Evolutionary conservation across 2,113 vertebrate species (phyloP).

Genomic region (Oryzias woworae): DNA sequence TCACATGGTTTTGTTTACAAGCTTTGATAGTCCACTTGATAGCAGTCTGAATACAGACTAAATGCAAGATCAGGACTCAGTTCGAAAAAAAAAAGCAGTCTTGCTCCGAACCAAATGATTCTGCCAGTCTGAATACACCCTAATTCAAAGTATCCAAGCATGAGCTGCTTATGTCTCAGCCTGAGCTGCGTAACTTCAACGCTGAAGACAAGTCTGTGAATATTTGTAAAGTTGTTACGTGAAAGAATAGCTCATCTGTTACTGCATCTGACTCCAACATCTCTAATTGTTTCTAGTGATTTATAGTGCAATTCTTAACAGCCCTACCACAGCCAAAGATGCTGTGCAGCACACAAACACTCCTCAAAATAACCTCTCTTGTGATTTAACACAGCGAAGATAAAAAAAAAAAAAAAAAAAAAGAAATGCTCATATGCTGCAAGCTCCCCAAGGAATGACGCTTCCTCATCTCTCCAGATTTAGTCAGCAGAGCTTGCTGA

Average conservation of each 20-base stretch:
- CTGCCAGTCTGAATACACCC: too few species aligned
- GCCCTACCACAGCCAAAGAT: background rate
- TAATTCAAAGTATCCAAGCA: conserved; percentile 2
- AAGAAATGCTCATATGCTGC: conserved; percentile 7
- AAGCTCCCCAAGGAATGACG: background rate
- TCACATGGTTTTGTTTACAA: too few species aligned
- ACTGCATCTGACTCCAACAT: conserved; percentile 1
- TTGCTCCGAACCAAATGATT: too few species aligned
- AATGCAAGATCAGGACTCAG: too few species aligned
- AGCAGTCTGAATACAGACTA: too few species aligned
- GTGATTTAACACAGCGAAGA: conserved; percentile 19
- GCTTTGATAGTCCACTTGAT: too few species aligned
- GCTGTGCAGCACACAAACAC: background rate
- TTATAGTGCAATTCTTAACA: conserved; percentile 5
- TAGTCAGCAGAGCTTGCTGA: conserved; percentile 42
- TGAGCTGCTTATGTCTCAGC: conserved; percentile 10
- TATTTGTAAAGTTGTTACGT: conserved; percentile 33
- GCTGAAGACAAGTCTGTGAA: background rate
- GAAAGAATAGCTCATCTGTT: conserved; percentile 16
- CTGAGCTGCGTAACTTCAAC: conserved; percentile 18
- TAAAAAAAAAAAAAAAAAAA: background rate
- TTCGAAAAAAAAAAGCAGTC: too few species aligned
- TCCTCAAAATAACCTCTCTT: conserved; percentile 14
- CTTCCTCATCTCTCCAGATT: conserved; percentile 41
- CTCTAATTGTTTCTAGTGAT: conserved; percentile 5